Evolutionary conservation across 2,888 invertebrate species (phyloP), one percentile per base, ranked within the genome.

Genomic region (Drosophila cognata): DNA sequence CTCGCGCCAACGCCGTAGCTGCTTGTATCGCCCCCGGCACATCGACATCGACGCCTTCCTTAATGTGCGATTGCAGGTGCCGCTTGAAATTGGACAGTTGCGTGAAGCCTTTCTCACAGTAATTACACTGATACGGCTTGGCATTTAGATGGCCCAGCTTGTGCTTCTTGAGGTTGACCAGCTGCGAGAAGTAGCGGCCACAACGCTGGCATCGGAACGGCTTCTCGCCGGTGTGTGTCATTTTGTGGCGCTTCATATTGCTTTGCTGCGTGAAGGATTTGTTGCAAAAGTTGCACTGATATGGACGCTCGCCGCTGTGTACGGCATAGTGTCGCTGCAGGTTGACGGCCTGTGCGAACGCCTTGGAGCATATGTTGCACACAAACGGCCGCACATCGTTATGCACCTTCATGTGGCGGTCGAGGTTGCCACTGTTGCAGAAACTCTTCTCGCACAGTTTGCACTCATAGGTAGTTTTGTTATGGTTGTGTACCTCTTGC

Each of bases 91-190:
- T 92, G 36, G 92, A 91, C 61, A 91, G 77, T 76, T 93, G 93
- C 59, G 93, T 92, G 52, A 93, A 93, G 4, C 92, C 89, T 73
- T 93, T 93, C 41, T 92, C 91, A 63, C 93, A 93, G 43, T 92
- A 90, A 50, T 86, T 90, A 67, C 93, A 93, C 62, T 90, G 89
- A 72, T 89, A 93, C 8, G 93, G 93, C 73, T 92, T 92, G 62
- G 91, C 92, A 62, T 93, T 93, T 21, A 93, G 84, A 77, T 93
- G 93, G 3, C 92, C 92, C 89, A 93, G 89, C 65, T 93, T 92
- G 75, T 93, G 93, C 71, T 93, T 93, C 72, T 93, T 93, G n/a
- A 93, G 90, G 81, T 93, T 93, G 25, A 93, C 92, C 52, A 93
- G 88, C 67, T 93, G 93, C 11, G 93, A 92, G 70, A 93, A 93